Evolutionary conservation across 2,113 vertebrate genomes (phyloP).

Genomic region (Gadus macrocephalus): DNA sequence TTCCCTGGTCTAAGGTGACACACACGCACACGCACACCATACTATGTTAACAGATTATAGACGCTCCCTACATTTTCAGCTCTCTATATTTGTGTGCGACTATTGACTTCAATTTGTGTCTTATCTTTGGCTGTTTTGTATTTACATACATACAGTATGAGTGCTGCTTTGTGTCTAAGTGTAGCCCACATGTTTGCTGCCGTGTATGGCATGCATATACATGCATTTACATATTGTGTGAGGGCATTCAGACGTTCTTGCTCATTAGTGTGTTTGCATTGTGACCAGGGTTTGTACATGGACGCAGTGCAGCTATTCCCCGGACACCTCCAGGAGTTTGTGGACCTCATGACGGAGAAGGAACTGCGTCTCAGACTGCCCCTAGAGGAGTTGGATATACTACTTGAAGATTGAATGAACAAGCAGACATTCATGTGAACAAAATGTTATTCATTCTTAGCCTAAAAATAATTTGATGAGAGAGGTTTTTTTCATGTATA

Average conservation of each 20-base stretch:
- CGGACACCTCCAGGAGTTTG: slow-evolving; percentile 77
- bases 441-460: no score
- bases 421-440: background rate
- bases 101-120: background rate
- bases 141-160: background rate
- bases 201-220: background rate
- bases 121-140: background rate
- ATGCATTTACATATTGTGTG: no score
- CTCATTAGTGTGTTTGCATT: slow-evolving; percentile 4
- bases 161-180: no score
- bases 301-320: slow-evolving; percentile 85
- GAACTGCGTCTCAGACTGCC: slow-evolving; percentile 84
- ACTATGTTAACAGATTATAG: no score
- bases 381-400: slow-evolving; percentile 86
- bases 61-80: no score
- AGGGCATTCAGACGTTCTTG: background rate
- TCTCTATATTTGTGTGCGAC: no score
- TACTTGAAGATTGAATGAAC: slow-evolving; percentile 79
- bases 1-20: slow-evolving; percentile 94
- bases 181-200: no score
- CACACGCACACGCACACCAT: background rate
- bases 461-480: no score
- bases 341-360: slow-evolving; percentile 89
- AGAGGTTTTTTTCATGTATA: no score
- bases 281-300: slow-evolving; percentile 80